A percentile compares a stretch with the other conserved stretches of the same genome.
Evolutionary conservation across 2,797 vertebrate genomes (phyloP).

Genomic region (Gambusia yucatana): DNA sequence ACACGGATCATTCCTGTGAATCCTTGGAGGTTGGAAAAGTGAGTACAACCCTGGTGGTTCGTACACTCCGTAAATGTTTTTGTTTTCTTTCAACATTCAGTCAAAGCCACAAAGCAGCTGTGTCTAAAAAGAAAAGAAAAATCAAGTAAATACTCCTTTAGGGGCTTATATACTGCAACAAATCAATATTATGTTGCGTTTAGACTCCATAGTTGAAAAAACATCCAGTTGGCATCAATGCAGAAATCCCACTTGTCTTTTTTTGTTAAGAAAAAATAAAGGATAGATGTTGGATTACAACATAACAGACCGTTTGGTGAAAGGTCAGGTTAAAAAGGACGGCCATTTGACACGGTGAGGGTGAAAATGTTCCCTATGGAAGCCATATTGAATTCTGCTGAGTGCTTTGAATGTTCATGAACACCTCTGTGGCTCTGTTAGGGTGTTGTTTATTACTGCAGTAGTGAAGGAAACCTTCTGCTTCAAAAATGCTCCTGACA

Average conservation of each 20-base stretch:
- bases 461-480: not conserved
- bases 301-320: conserved; percentile 29
- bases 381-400: conserved; percentile 26
- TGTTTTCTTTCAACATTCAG: not conserved
- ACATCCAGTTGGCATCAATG: not conserved
- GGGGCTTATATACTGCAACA: not conserved
- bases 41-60: not conserved
- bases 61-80: not conserved
- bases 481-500: not conserved
- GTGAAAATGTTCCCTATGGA: conserved; percentile 16
- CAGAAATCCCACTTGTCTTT: not conserved
- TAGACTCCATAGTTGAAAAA: not conserved
- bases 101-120: not conserved
- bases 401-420: not conserved
- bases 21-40: not conserved
- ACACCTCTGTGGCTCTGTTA: not conserved
- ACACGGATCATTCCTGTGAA: not conserved
- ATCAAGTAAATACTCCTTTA: not conserved
- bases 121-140: not conserved
- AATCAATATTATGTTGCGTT: not conserved
- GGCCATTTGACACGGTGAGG: conserved; percentile 8
- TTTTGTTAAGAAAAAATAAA: not conserved
- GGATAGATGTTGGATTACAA: not conserved
- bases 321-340: conserved; percentile 34
- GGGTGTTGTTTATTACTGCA: not conserved